phyloP scores from a whole-genome alignment of 1,140 invertebrate species.

The Drosophila gunungcola region DNA sequence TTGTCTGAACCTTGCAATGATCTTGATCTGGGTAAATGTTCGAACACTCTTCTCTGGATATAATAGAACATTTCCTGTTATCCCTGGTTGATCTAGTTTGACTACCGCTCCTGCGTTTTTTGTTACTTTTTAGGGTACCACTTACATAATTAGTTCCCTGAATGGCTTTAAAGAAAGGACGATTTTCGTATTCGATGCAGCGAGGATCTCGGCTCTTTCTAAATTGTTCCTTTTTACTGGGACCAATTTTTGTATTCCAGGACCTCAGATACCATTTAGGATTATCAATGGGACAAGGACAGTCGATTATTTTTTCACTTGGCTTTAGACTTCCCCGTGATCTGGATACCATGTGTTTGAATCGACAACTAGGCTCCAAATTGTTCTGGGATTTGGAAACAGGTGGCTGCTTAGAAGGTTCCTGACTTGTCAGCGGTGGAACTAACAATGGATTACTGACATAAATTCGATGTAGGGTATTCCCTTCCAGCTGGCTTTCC shows the following conservation, averaged over 20 bases:
- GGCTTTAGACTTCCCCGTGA: not conserved
- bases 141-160: not conserved
- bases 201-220: constrained; percentile 17
- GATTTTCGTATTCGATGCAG: constrained; percentile 4
- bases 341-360: not conserved
- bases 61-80: not conserved
- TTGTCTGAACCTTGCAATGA: not conserved
- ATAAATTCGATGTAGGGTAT: not conserved
- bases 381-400: not conserved
- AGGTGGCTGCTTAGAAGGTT: not conserved
- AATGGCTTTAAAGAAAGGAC: constrained; percentile 9
- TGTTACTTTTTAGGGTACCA: not conserved
- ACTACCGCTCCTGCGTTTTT: not conserved
- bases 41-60: not conserved
- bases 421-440: not conserved
- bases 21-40: not conserved
- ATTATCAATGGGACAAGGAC: not conserved
- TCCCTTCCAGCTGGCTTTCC: not conserved
- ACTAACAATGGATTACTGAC: not conserved
- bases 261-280: not conserved
- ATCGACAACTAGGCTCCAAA: not conserved
- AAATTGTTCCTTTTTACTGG: not conserved
- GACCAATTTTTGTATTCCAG: not conserved
- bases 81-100: not conserved
- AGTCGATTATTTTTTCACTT: not conserved